These are phyloP conservation scores for Polietes domitor DNA, from an alignment of 2,888 invertebrate genomes.

Conservation along the genomic window DNA sequence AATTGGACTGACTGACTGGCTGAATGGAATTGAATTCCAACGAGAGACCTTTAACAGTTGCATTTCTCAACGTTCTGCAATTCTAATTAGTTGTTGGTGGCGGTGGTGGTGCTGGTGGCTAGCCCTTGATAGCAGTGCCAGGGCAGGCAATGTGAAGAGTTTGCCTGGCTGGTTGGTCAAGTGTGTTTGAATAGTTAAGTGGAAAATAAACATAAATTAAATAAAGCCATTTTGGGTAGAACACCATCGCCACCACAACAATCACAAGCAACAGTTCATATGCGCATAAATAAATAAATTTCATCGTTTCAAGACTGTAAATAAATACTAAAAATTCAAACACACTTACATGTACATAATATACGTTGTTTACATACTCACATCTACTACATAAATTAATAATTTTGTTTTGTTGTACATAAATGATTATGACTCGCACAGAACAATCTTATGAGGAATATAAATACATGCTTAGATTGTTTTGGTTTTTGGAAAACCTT, in stretches of 20 bases:
- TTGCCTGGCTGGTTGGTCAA: slow-evolving; percentile 37
- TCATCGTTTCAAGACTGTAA: slow-evolving; percentile 4
- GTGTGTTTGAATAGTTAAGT: slow-evolving; percentile 64
- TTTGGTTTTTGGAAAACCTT: too few species aligned
- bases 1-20: slow-evolving; percentile 19
- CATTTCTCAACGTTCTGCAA: slow-evolving; percentile 42
- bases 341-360: too few species aligned
- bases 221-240: slow-evolving; percentile 35
- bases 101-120: slow-evolving; percentile 6
- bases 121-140: neutral
- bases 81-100: slow-evolving; percentile 58
- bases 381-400: slow-evolving; percentile 48
- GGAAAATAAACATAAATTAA: slow-evolving; percentile 62
- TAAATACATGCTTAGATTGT: too few species aligned
- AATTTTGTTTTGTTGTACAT: slow-evolving; percentile 33
- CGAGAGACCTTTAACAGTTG: slow-evolving; percentile 35
- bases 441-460: too few species aligned
- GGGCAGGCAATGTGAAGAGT: neutral
- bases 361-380: too few species aligned
- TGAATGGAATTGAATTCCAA: slow-evolving; percentile 32
- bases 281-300: slow-evolving; percentile 27
- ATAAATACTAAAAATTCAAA: neutral
- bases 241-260: neutral
- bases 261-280: neutral
- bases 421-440: slow-evolving; percentile 44